Percentiles rank a stretch among this genome's conserved stretches.
Conservation (phyloP, 2,888 invertebrate genomes). For the Bibio marci region DNA sequence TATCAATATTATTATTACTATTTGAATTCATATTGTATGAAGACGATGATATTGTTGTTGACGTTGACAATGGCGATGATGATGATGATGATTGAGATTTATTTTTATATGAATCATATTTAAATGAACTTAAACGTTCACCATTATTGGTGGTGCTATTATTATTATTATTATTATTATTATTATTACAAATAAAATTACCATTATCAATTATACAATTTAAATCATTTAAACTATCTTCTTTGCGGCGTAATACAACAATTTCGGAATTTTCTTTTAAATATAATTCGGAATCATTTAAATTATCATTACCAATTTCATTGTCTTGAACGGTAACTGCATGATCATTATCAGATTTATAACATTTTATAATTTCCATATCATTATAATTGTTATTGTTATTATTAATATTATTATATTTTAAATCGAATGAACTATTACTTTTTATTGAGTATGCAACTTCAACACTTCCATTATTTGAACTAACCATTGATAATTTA, state of each 20-base stretch:
- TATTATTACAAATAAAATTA: slow-evolving; percentile 4
- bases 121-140: slow-evolving; percentile 3
- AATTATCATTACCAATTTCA: slow-evolving; percentile 2
- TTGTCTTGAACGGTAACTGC: slow-evolving; percentile 21
- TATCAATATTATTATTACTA: too few species aligned
- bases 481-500: slow-evolving; percentile 13
- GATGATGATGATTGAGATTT: not conserved
- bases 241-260: slow-evolving; percentile 27
- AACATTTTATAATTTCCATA: not conserved
- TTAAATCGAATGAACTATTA: slow-evolving; percentile 11
- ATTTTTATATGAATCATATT: not conserved
- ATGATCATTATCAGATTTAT: slow-evolving; percentile 24
- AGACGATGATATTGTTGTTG: too few species aligned
- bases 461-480: slow-evolving; percentile 10
- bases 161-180: too few species aligned
- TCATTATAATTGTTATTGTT: slow-evolving; percentile 23
- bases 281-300: slow-evolving; percentile 22
- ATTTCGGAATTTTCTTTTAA: slow-evolving; percentile 28
- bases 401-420: slow-evolving; percentile 22
- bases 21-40: too few species aligned
- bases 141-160: too few species aligned
- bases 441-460: slow-evolving; percentile 14
- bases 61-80: too few species aligned
- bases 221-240: slow-evolving; percentile 12
- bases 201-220: not conserved